A percentile compares a stretch with the other conserved stretches of the same genome.
phyloP scores from a whole-genome alignment of 2,888 invertebrate species.

The Eupithecia tripunctaria region DNA sequence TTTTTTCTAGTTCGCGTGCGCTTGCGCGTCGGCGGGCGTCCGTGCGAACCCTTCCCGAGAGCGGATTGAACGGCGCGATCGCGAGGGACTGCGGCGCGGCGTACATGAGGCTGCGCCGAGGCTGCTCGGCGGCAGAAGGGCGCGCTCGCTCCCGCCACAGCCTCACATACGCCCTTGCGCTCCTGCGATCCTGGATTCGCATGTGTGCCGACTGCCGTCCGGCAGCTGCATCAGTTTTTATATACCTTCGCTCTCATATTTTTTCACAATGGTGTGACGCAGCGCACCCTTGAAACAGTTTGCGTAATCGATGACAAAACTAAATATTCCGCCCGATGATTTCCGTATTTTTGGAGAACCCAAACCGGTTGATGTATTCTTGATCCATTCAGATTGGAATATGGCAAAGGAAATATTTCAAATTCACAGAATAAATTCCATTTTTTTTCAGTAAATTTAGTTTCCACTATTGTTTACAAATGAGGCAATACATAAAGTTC shows the following conservation, averaged over 20 bases:
- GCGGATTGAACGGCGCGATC: constrained; percentile 69
- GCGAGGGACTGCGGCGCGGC: constrained; percentile 55
- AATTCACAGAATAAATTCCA: not conserved
- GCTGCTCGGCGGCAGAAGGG: constrained; percentile 50
- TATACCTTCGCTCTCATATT: constrained; percentile 78
- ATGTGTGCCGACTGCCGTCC: constrained; percentile 71
- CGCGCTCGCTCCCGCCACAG: constrained; percentile 47
- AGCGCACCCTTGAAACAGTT: constrained; percentile 85
- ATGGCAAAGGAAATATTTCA: not conserved
- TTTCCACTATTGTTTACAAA: constrained; percentile 22
- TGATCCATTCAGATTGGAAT: constrained; percentile 30
- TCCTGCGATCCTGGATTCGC: constrained; percentile 69
- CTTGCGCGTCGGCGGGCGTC: constrained; percentile 82
- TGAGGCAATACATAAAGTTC: not conserved
- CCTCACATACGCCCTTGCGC: constrained; percentile 63
- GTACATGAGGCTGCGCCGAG: constrained; percentile 50
- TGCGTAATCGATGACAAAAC: constrained; percentile 85
- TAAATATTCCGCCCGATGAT: constrained; percentile 85
- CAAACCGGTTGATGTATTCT: constrained; percentile 53
- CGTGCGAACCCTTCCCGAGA: constrained; percentile 78
- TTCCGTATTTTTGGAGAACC: constrained; percentile 82
- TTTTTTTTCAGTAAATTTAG: not conserved
- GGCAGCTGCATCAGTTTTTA: constrained; percentile 84
- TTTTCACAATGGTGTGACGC: constrained; percentile 79
- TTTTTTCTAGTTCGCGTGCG: constrained; percentile 83